phyloP scores from a whole-genome alignment of 2,797 vertebrate species.

The Parotocinclus haroldoi region DNA sequence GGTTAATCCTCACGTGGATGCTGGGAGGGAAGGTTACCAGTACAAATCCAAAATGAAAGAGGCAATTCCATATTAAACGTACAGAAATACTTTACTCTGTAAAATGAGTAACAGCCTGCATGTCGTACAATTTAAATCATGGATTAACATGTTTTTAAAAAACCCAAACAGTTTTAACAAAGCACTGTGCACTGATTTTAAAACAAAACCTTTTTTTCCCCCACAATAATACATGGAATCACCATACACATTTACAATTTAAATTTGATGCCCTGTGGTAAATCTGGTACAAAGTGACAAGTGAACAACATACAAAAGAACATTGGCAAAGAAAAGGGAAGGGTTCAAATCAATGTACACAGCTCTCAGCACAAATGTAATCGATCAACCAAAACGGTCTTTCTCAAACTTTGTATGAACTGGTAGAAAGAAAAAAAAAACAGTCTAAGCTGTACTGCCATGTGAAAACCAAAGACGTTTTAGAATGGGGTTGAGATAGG shows the following conservation, averaged over 20 bases:
- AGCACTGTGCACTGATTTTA: conserved; percentile 13
- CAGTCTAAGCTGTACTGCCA: no score
- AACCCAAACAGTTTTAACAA: conserved; percentile 16
- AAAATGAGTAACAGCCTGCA: conserved; percentile 61
- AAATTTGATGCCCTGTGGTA: conserved; percentile 1
- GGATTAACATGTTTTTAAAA: conserved; percentile 13
- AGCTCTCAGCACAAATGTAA: no score
- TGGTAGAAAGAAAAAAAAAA: no score
- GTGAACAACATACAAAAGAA: conserved; percentile 38
- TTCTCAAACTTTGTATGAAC: no score
- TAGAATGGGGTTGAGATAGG: no score
- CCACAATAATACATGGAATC: conserved; percentile 14
- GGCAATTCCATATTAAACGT: conserved; percentile 44
- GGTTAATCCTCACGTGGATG: conserved; percentile 65
- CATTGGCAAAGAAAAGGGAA: background rate
- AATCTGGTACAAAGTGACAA: conserved; percentile 27
- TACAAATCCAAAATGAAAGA: no score
- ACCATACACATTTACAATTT: conserved; percentile 27
- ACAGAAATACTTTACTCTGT: conserved; percentile 68
- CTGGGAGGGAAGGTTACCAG: conserved; percentile 28
- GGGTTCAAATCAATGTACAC: background rate
- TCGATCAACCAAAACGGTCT: no score
- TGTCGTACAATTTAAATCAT: conserved; percentile 38
- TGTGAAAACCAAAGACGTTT: no score
- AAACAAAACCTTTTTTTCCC: background rate